Percentiles rank a stretch among this genome's conserved stretches.
Conservation (phyloP, 2,113 vertebrate genomes). For the Lanius collurio region DNA sequence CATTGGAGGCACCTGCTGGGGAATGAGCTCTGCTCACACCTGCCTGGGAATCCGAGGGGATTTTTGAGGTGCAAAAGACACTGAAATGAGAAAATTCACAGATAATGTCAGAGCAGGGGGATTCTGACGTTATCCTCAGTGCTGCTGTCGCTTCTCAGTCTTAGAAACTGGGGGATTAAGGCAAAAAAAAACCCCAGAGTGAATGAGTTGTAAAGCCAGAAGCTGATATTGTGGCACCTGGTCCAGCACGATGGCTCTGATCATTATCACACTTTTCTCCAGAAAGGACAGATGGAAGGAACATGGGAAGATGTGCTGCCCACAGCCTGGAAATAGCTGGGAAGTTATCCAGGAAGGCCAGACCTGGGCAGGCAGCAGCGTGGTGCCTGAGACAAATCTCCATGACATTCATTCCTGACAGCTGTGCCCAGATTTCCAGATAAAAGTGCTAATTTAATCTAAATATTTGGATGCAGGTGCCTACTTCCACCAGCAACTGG, state of each 20-base stretch:
- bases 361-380: background rate
- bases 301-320: background rate
- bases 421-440: background rate
- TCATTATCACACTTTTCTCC: background rate
- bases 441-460: background rate
- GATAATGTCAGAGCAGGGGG: background rate
- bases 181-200: fast-evolving
- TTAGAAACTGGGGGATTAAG: background rate
- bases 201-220: background rate
- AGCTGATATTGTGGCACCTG: background rate
- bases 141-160: background rate
- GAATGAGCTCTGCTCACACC: fast-evolving
- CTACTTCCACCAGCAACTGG: background rate
- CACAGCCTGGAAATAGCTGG: background rate
- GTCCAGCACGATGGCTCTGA: background rate
- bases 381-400: background rate
- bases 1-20: fast-evolving
- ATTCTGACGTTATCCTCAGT: background rate
- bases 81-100: background rate
- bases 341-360: fast-evolving
- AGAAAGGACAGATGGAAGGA: background rate
- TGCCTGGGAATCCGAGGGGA: background rate
- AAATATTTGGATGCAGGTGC: background rate
- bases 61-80: background rate
- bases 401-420: background rate